Conservation (phyloP, 2,888 invertebrate genomes). For the Lepidochrysops patricia region DNA sequence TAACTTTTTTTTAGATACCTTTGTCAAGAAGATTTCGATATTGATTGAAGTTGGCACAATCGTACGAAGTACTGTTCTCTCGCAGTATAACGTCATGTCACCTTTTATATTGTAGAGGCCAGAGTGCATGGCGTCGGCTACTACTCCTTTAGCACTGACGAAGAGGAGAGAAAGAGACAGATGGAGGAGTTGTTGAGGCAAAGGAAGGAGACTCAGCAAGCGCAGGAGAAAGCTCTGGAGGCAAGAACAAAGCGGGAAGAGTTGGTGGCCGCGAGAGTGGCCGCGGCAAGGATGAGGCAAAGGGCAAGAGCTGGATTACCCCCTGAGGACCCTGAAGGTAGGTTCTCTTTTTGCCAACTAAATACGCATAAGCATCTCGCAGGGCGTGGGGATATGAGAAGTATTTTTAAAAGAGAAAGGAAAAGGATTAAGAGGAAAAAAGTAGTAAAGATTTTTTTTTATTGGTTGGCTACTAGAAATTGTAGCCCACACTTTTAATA, state of each 20-base stretch:
- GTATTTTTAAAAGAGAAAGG: no score
- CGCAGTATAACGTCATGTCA: neutral
- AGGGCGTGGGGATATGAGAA: no score
- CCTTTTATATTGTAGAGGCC: no score
- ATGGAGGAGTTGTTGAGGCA: slow-evolving; percentile 83
- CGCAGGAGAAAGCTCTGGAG: slow-evolving; percentile 78
- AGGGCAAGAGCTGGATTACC: slow-evolving; percentile 82
- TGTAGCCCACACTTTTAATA: no score
- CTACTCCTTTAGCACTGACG: slow-evolving; percentile 92
- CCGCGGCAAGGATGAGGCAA: slow-evolving; percentile 83
- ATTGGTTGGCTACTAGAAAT: no score
- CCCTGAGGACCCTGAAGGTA: slow-evolving; percentile 74
- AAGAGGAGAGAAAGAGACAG: slow-evolving; percentile 83
- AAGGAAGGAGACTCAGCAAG: slow-evolving; percentile 80
- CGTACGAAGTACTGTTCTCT: no score
- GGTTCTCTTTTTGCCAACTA: neutral
- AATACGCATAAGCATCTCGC: neutral
- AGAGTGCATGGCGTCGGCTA: slow-evolving; percentile 94
- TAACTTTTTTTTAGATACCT: no score
- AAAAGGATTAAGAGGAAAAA: no score
- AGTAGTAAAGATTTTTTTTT: no score
- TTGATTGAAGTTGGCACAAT: no score
- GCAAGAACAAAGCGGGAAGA: slow-evolving; percentile 76
- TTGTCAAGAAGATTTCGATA: no score
- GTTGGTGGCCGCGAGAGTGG: slow-evolving; percentile 79